Base-by-base conservation (phyloP, 2,797 vertebrate species). In the Poliocrania exsul region DNA sequence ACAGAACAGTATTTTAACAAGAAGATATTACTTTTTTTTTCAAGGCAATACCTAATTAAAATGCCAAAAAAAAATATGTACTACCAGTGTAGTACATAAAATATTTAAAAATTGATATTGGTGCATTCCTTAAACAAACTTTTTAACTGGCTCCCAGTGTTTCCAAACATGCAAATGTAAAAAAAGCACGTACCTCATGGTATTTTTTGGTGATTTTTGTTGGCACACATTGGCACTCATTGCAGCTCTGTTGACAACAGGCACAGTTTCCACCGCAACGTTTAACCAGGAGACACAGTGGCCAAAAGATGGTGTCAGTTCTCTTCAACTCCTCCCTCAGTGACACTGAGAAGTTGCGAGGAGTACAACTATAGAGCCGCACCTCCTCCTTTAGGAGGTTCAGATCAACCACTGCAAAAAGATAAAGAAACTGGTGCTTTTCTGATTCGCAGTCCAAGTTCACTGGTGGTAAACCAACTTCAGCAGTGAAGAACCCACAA, bases 281-380 rank as follows among this genome's bases (percentile, higher is more conserved):
- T 89, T 99, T 99, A 75, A 99, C 99, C 98, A 99, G 98, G 87
- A 99, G 98, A 93, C 99, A 99, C 95, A 98, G 98, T 6, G 99
- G 99, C 99, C 99, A 99, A 98, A 99, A 99, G 97, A 99, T 99
- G 95, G 98, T 99, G 61, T 99, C 99, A 2, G 99, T 99, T 95
- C 99, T 98, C 97, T 98, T 99, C 50, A 99, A 97, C 97, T 99
- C 99, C 97, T 99, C 99, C 37, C 99, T 97, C 94, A 99, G 94
- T 6, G 99, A 99, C 69, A 99, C 99, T 0, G 99, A 99, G 96
- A 99, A 99, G 98, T 99, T 99, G 28, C 99, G 98, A 5, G 99
- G 99, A 1, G 99, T 99, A 96, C 99, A 99, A 88, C 99, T 99
- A 93, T 99, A 99, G 12, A 99, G 97, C 42, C 97, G 97, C 29